Percentiles rank a stretch among this genome's conserved stretches.
Evolutionary conservation across 1,140 invertebrate species (phyloP).

Genomic region (Asobara japonica): DNA sequence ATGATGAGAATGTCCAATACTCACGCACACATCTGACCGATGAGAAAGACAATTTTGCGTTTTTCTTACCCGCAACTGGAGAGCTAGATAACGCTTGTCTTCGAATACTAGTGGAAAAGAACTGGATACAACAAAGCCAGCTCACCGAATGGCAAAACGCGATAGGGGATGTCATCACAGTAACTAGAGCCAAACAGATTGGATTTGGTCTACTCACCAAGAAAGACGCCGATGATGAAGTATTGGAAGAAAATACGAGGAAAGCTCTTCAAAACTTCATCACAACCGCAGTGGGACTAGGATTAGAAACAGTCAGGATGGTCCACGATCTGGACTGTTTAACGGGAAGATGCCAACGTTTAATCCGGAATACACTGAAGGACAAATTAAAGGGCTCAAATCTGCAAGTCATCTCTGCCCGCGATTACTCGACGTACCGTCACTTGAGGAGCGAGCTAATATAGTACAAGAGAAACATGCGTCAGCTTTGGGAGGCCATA

Average conservation of each 20-base stretch:
- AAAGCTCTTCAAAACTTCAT: background rate
- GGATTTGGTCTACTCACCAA: too few species aligned
- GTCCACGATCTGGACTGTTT: background rate
- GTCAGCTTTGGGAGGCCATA: too few species aligned
- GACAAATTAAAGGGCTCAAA: too few species aligned
- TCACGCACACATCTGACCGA: background rate
- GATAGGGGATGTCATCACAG: background rate
- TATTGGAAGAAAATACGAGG: background rate
- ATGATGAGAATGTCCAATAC: background rate
- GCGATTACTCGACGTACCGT: background rate
- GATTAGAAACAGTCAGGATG: background rate
- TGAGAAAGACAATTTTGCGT: background rate
- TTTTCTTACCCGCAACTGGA: background rate
- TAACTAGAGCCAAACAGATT: too few species aligned
- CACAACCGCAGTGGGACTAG: background rate
- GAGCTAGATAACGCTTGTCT: background rate
- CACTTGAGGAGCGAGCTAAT: background rate
- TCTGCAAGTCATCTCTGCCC: background rate
- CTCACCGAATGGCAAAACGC: background rate
- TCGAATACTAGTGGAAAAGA: background rate
- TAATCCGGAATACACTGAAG: background rate
- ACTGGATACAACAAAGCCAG: background rate
- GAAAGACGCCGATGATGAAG: too few species aligned
- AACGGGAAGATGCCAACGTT: background rate
- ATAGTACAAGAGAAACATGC: slow-evolving; percentile 27